A percentile compares a stretch with the other conserved stretches of the same genome.
Evolutionary conservation across 2,113 vertebrate genomes (phyloP).

Genomic region (Hucho hucho): DNA sequence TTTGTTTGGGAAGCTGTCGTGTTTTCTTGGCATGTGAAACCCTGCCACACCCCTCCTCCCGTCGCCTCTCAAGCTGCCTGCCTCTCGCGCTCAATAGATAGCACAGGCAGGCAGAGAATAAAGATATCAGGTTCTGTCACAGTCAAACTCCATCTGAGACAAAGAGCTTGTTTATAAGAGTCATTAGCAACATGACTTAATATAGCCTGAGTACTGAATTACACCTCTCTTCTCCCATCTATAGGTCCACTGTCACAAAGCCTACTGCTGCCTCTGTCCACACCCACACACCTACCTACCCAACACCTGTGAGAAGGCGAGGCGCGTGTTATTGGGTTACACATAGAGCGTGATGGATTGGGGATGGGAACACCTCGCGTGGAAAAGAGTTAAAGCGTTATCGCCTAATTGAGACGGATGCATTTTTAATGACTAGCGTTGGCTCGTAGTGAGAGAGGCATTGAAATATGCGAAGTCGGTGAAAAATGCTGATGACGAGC

Average conservation of each 20-base stretch:
- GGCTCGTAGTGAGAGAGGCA: constrained; percentile 57
- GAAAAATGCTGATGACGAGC: constrained; percentile 57
- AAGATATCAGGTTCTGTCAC: background rate
- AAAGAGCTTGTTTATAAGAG: background rate
- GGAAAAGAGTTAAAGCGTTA: constrained; percentile 43
- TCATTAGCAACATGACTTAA: background rate
- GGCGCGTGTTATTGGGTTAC: background rate
- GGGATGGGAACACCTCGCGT: constrained; percentile 11
- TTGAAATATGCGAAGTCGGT: constrained; percentile 67
- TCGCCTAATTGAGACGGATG: constrained; percentile 65
- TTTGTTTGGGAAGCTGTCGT: constrained; percentile 5
- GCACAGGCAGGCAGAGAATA: background rate
- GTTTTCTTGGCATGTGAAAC: constrained; percentile 7
- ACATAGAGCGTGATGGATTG: background rate
- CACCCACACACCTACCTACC: constrained; percentile 3
- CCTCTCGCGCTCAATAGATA: constrained; percentile 6
- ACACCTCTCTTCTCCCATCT: background rate
- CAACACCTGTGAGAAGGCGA: background rate
- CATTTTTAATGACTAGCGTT: constrained; percentile 68
- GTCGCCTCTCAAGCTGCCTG: background rate
- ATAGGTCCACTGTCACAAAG: no score
- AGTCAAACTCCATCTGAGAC: background rate
- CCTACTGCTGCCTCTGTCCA: background rate
- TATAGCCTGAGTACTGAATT: background rate
- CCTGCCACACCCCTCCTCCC: background rate